Percentiles rank a stretch among this genome's conserved stretches.
Evolutionary conservation across 2,113 vertebrate genomes (phyloP).

Genomic region (Nothocercus nigrocapillus): DNA sequence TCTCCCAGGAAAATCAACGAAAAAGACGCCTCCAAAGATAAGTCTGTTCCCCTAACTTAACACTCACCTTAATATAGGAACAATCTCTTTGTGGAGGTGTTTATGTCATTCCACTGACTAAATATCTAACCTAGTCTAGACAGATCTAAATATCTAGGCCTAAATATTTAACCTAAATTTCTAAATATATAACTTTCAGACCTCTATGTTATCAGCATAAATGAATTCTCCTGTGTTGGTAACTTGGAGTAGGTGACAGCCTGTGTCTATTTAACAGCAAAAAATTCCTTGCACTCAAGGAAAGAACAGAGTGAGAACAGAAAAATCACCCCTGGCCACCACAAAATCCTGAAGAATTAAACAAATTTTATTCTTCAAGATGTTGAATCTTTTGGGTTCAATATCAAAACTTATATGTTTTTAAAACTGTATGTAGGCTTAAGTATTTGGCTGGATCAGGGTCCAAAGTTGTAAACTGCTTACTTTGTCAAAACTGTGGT

Average conservation of each 20-base stretch:
- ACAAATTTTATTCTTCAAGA: background rate
- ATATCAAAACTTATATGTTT: background rate
- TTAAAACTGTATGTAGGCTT: background rate
- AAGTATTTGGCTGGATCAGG: background rate
- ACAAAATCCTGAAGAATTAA: background rate
- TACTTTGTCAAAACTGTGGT: background rate
- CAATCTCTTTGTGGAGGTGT: too few relatives aligned
- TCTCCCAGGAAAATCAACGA: too few relatives aligned
- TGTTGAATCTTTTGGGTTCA: background rate
- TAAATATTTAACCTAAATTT: background rate
- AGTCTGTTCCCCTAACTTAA: too few relatives aligned
- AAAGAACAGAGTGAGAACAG: background rate
- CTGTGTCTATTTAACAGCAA: background rate
- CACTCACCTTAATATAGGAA: too few relatives aligned
- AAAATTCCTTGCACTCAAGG: background rate
- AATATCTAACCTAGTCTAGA: too few relatives aligned
- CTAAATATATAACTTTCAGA: background rate
- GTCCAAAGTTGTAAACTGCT: background rate
- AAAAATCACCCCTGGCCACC: background rate
- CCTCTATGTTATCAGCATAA: background rate
- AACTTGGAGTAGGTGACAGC: background rate
- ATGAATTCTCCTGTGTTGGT: background rate
- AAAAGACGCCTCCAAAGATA: background rate
- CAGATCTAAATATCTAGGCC: background rate
- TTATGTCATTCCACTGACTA: too few relatives aligned